Evolutionary conservation across 2,888 invertebrate genomes (phyloP).

Genomic region (Xanthostigma xanthostigma): DNA sequence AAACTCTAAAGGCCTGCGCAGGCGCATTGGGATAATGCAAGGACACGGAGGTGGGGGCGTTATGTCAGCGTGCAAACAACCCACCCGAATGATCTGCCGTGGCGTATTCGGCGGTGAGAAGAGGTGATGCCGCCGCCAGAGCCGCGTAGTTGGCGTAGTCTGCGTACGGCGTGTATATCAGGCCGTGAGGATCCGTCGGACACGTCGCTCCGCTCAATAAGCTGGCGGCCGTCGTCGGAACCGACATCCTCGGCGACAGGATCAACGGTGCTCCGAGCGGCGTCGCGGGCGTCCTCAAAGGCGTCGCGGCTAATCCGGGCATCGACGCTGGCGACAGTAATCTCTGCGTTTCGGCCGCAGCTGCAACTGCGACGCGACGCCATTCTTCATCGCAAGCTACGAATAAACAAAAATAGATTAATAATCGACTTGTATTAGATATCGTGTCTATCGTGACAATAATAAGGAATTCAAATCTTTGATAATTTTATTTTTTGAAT

Average conservation of each 20-base stretch:
- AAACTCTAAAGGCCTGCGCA: not conserved
- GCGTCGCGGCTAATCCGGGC: slow-evolving; percentile 46
- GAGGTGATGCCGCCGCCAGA: slow-evolving; percentile 58
- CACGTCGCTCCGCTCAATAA: slow-evolving; percentile 37
- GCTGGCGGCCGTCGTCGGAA: slow-evolving; percentile 59
- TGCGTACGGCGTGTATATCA: slow-evolving; percentile 72
- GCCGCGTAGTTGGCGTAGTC: slow-evolving; percentile 88
- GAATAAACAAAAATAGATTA: slow-evolving; percentile 10
- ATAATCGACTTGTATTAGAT: no score
- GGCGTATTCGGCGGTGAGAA: slow-evolving; percentile 68
- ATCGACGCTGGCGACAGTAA: slow-evolving; percentile 40
- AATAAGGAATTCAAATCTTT: no score
- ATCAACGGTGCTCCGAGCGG: slow-evolving; percentile 87
- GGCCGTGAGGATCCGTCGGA: slow-evolving; percentile 52
- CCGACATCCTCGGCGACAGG: slow-evolving; percentile 78
- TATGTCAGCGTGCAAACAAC: slow-evolving; percentile 68
- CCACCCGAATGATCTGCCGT: slow-evolving; percentile 90
- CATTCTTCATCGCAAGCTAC: slow-evolving; percentile 74
- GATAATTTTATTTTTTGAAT: no score
- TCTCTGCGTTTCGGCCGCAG: slow-evolving; percentile 65
- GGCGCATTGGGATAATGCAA: not conserved
- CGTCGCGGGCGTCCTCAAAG: slow-evolving; percentile 47
- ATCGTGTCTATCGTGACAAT: no score
- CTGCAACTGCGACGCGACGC: slow-evolving; percentile 68
- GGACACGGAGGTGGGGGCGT: not conserved